Conservation (phyloP, 2,113 vertebrate genomes). For the Panthera tigris region DNA sequence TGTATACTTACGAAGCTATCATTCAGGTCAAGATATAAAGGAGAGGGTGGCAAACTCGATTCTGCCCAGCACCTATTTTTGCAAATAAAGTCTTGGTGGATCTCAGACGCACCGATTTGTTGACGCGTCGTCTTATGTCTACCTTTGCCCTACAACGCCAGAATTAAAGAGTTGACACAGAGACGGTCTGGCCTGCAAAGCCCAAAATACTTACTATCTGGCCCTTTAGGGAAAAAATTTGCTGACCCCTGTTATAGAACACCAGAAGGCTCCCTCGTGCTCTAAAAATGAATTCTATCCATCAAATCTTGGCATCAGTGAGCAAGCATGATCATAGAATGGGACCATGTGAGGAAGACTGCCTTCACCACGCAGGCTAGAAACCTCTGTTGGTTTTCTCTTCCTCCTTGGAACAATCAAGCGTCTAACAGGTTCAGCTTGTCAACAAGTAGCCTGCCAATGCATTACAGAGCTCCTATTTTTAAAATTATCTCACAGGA, state of each 20-base stretch:
- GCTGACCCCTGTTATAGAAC: not conserved
- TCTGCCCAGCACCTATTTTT: not conserved
- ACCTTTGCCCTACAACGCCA: not conserved
- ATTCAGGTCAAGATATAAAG: not conserved
- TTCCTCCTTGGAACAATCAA: slow-evolving; percentile 24
- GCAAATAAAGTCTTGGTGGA: not conserved
- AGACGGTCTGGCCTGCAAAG: not conserved
- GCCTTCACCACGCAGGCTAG: not conserved
- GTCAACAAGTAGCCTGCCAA: slow-evolving; percentile 58
- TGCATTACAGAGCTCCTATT: slow-evolving; percentile 56
- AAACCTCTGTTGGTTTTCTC: not conserved
- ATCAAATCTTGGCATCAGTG: not conserved
- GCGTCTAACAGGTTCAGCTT: slow-evolving; percentile 60
- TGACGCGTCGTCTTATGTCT: not conserved
- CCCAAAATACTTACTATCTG: slow-evolving; percentile 20
- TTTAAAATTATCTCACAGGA: slow-evolving; percentile 61
- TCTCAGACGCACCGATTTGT: not conserved
- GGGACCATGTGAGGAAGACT: not conserved
- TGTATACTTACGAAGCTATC: not conserved
- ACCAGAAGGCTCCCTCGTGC: slow-evolving; percentile 21
- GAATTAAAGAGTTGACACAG: not conserved
- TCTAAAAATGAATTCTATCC: not conserved
- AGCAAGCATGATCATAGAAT: not conserved
- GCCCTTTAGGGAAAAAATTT: not conserved
- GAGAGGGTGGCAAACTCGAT: not conserved